Conservation (phyloP, 2,113 vertebrate genomes). For the Syrrhaptes paradoxus region DNA sequence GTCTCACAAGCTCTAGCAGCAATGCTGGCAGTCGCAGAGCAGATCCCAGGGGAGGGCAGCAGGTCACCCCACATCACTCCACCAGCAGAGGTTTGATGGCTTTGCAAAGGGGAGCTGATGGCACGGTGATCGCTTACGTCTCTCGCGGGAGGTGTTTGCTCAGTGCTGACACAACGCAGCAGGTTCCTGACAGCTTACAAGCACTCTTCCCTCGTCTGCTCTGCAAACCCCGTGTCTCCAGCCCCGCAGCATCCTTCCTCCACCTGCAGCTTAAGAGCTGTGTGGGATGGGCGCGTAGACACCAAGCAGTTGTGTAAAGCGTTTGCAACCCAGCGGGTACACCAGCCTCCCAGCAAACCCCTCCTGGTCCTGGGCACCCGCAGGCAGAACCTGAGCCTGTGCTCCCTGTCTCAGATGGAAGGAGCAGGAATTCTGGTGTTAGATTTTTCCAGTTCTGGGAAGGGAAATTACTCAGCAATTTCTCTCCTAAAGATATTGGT, state of each 20-base stretch:
- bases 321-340: neutral
- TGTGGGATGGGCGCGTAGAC: accelerated
- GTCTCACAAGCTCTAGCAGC: too few relatives aligned
- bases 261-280: neutral
- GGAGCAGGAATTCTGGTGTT: neutral
- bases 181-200: neutral
- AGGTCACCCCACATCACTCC: too few relatives aligned
- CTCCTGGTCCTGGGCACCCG: neutral
- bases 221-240: neutral
- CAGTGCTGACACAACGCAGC: accelerated
- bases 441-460: neutral
- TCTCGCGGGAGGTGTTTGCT: accelerated
- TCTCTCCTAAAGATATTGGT: neutral
- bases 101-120: neutral
- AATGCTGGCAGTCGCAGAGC: neutral
- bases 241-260: neutral
- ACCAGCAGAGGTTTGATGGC: neutral
- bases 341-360: neutral
- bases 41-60: neutral
- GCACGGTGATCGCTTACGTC: too few relatives aligned
- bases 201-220: neutral
- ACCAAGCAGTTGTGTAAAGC: accelerated
- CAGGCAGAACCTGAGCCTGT: accelerated
- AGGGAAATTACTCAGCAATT: neutral
- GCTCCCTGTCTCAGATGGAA: neutral